Percentiles rank a stretch among this genome's conserved stretches.
Conservation (phyloP, 2,113 vertebrate genomes). For the Ciconia boyciana region DNA sequence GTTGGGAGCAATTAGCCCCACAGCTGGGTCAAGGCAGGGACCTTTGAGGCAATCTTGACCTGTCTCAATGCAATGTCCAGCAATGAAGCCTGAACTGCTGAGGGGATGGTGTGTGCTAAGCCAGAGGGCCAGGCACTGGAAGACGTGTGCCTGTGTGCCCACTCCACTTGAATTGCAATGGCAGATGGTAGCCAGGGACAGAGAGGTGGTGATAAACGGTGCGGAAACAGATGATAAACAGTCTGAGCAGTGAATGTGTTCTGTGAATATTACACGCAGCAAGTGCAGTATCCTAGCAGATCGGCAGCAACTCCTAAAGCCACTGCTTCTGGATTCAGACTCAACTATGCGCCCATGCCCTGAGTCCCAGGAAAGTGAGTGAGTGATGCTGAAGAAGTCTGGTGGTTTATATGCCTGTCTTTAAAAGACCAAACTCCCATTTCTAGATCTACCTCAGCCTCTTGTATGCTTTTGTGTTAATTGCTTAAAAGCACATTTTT, state of each 20-base stretch:
- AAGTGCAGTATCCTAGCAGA: neutral
- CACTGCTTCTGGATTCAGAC: neutral
- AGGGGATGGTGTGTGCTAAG: neutral
- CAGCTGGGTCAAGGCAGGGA: neutral
- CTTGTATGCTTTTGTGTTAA: neutral
- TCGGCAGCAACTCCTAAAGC: neutral
- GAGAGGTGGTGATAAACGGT: neutral
- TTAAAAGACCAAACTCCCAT: neutral
- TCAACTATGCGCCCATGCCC: neutral
- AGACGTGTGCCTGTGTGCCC: fast-evolving
- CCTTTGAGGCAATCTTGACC: neutral
- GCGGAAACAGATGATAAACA: neutral
- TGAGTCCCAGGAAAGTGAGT: neutral
- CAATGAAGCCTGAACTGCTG: neutral
- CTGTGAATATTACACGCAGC: neutral
- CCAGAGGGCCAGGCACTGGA: neutral
- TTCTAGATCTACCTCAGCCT: neutral
- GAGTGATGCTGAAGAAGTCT: neutral
- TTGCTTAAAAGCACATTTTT: neutral
- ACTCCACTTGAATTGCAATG: neutral
- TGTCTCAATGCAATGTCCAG: fast-evolving
- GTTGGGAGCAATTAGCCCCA: neutral
- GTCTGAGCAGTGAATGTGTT: neutral
- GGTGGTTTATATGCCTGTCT: neutral
- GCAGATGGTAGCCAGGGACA: neutral